Evolutionary conservation across 2,797 vertebrate species (phyloP).

Genomic region (Danionella dracula): DNA sequence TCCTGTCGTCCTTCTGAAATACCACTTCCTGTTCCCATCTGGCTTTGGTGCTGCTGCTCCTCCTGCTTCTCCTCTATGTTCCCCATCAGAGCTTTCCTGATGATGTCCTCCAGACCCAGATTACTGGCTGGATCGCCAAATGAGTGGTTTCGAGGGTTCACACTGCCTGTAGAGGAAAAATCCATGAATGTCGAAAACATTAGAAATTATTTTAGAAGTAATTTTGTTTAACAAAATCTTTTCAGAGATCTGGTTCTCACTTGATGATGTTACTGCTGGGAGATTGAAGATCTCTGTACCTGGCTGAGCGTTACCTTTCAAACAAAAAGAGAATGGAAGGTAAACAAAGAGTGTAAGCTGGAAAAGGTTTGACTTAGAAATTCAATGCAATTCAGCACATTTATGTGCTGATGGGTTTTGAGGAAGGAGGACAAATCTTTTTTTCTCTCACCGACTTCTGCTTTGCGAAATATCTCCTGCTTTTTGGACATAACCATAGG

Average conservation of each 20-base stretch:
- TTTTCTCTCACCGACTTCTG: slow-evolving; percentile 98
- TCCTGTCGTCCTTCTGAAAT: slow-evolving; percentile 79
- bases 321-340: slow-evolving; percentile 26
- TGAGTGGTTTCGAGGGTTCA: slow-evolving; percentile 89
- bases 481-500: slow-evolving; percentile 98
- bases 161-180: slow-evolving; percentile 70
- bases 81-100: slow-evolving; percentile 97
- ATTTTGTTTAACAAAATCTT: neutral
- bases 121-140: slow-evolving; percentile 96
- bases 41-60: slow-evolving; percentile 72
- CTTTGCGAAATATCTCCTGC: slow-evolving; percentile 99
- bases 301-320: slow-evolving; percentile 91
- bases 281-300: slow-evolving; percentile 99
- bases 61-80: slow-evolving; percentile 92
- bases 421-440: too few relatives aligned
- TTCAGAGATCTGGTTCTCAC: slow-evolving; percentile 64
- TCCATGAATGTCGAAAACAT: slow-evolving; percentile 21
- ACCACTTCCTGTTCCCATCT: slow-evolving; percentile 55
- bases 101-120: slow-evolving; percentile 96
- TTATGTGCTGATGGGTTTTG: too few relatives aligned
- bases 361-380: neutral
- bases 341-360: neutral
- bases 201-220: neutral
- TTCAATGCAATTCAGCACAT: too few relatives aligned
- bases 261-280: slow-evolving; percentile 93